Evolutionary conservation across 2,888 invertebrate species (phyloP).

Genomic region (Dryobotodes eremita): DNA sequence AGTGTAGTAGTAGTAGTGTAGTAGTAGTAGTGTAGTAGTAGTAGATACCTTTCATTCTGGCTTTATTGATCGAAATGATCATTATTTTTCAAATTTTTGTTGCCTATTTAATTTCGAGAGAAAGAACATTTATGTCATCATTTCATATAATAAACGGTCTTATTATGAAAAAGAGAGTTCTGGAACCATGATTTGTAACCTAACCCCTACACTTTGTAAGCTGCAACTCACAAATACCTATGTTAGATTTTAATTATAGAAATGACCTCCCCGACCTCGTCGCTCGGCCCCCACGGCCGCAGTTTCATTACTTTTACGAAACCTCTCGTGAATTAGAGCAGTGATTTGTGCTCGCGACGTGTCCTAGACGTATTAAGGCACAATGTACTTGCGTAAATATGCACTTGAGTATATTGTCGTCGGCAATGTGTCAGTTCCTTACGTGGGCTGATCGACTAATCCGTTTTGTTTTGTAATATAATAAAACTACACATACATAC

Average conservation of each 20-base stretch:
- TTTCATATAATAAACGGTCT: background rate
- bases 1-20: too few species aligned
- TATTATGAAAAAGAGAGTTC: background rate
- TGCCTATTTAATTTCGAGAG: too few species aligned
- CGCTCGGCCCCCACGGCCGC: constrained; percentile 75
- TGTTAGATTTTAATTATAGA: constrained; percentile 74
- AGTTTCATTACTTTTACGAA: constrained; percentile 87
- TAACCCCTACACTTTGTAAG: constrained; percentile 3
- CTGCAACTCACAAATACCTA: constrained; percentile 37
- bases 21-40: too few species aligned
- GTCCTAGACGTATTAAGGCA: constrained; percentile 79
- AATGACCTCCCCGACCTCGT: constrained; percentile 76
- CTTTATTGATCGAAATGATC: background rate
- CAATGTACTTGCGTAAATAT: constrained; percentile 67
- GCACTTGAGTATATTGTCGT: constrained; percentile 31
- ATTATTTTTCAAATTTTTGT: background rate
- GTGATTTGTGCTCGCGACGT: constrained; percentile 87
- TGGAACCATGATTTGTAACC: constrained; percentile 1
- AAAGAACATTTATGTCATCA: background rate
- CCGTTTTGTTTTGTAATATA: background rate
- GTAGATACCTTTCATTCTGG: background rate
- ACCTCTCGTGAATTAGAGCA: constrained; percentile 87
- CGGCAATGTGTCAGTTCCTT: constrained; percentile 17
- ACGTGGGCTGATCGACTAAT: constrained; percentile 25
- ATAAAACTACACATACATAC: background rate